Percentiles rank a stretch among this genome's conserved stretches.
Conservation (phyloP, 2,113 vertebrate genomes). For the Dunckerocampus dactyliophorus region DNA sequence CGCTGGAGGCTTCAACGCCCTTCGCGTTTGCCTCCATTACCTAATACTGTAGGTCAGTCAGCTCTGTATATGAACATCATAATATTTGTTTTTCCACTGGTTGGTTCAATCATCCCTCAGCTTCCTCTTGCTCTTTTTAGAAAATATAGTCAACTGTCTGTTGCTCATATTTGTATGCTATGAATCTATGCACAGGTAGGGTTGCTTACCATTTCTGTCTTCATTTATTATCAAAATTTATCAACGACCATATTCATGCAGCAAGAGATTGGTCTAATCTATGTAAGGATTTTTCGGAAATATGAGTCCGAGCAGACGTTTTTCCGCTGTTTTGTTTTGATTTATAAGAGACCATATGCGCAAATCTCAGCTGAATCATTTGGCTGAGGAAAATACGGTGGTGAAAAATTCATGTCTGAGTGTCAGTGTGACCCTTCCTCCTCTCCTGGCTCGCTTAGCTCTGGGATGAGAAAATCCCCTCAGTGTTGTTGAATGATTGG, state of each 20-base stretch:
- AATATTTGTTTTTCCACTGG: no score
- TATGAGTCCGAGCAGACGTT: no score
- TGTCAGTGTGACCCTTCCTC: slow-evolving; percentile 63
- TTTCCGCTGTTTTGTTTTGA: no score
- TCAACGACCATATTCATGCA: slow-evolving; percentile 21
- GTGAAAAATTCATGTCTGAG: slow-evolving; percentile 69
- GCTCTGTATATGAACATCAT: no score
- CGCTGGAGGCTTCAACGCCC: no score
- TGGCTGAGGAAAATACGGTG: slow-evolving; percentile 68
- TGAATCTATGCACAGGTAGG: background rate
- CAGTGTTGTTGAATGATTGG: slow-evolving; percentile 58
- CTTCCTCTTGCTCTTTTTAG: slow-evolving; percentile 22
- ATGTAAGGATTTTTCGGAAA: no score
- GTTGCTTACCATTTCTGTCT: no score
- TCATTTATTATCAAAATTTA: no score
- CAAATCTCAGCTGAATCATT: slow-evolving; percentile 61
- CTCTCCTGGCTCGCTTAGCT: slow-evolving; percentile 41
- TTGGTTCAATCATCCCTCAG: background rate
- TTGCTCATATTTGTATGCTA: slow-evolving; percentile 65
- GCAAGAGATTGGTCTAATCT: background rate
- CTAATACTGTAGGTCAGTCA: no score
- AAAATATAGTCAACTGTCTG: slow-evolving; percentile 49
- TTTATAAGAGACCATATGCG: slow-evolving; percentile 2
- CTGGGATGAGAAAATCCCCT: slow-evolving; percentile 60
- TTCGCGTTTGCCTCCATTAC: no score